Base-by-base conservation (phyloP, 2,113 vertebrate genomes). In the Epinephelus fuscoguttatus region DNA sequence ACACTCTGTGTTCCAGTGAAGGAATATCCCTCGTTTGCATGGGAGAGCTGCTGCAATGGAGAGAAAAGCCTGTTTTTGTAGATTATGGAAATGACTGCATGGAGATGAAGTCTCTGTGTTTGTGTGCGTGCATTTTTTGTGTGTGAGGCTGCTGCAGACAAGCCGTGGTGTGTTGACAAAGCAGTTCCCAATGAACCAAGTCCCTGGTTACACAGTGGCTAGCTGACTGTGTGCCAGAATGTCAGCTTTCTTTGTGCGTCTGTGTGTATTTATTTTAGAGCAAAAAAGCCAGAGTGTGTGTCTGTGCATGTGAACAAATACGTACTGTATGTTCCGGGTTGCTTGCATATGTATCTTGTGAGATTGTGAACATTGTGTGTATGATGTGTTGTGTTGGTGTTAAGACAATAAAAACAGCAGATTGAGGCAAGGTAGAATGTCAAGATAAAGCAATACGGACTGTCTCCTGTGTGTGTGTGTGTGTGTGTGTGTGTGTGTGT, bases 61-160 rank as follows among this genome's bases (percentile, higher is more conserved):
- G 70, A 83, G 85, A 74, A 75, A 87, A 82, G 82, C 67, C 75
- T 74, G 70, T 82, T 87, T 87, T 82, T 87, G 79, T 76, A 85
- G 88, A 90, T 85, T 90, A 90, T 90, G 85, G 67, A 85, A 85
- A 82, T 87, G 8, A 84, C 57, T 81, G 61, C 53, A 67, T 83
- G 76, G 55, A 85, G 72, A 80, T 82, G 55, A 62, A 73, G 79
- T 30, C 40, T 37, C 6, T 15, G 60, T 67, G 77, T 70, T 21
- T 57, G 49, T 68, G 60, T 62, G 56, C 69, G 57, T 53, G 25
- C 57, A 45, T 69, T 64, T 50, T 33, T 53, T 60, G 75, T 68
- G 71, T 55, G 63, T 70, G 57, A 49, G 33, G 21, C 30, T 62
- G 47, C 68, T 49, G 69, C 68, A 53, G 80, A 80, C 61, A 80